Evolutionary conservation across 1,140 invertebrate genomes (phyloP).

Genomic region (Melipona quadrifasciata): DNA sequence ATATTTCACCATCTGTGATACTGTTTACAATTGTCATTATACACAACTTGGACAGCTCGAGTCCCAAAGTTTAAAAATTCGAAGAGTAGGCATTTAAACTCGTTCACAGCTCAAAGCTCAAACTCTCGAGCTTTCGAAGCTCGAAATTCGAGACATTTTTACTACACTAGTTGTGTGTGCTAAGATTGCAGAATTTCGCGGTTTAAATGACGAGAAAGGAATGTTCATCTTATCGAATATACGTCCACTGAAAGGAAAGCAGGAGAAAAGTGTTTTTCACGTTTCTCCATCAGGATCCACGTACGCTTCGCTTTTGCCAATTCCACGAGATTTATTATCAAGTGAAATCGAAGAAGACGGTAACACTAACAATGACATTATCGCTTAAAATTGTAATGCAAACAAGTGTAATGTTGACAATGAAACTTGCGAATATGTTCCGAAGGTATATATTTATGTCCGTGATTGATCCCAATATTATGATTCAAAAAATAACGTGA

Average conservation of each 20-base stretch:
- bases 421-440: too few species aligned
- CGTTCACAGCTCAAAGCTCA: too few species aligned
- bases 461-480: neutral
- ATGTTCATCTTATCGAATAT: constrained; percentile 76
- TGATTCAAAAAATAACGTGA: neutral
- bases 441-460: neutral
- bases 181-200: constrained; percentile 82
- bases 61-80: too few species aligned
- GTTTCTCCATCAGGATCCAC: constrained; percentile 79
- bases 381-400: neutral
- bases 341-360: neutral
- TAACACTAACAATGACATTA: neutral
- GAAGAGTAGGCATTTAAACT: too few species aligned
- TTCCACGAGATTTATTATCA: constrained; percentile 68
- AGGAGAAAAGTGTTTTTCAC: constrained; percentile 77
- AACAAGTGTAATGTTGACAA: neutral
- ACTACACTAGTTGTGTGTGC: neutral
- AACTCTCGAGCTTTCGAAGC: too few species aligned
- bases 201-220: constrained; percentile 75
- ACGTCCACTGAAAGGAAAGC: constrained; percentile 71
- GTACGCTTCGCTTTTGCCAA: constrained; percentile 80
- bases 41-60: too few species aligned
- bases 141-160: too few species aligned
- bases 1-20: too few species aligned
- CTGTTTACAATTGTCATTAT: too few species aligned